These are phyloP conservation scores for Stegana nigrithorax DNA, from an alignment of 2,888 invertebrate genomes.

Conservation along the genomic window DNA sequence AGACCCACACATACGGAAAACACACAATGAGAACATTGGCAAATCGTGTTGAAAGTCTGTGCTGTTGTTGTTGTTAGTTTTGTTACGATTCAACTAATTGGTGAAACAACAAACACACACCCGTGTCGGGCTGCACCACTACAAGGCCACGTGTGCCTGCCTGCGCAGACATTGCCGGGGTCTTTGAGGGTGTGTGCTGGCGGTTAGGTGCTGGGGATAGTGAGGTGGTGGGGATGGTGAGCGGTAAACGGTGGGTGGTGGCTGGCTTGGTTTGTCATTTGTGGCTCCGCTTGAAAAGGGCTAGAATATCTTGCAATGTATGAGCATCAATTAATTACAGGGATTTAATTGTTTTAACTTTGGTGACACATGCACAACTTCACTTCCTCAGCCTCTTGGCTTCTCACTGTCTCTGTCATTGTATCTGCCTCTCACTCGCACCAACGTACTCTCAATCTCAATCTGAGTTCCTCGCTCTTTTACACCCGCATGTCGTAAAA, in stretches of 20 bases:
- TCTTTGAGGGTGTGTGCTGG: no score
- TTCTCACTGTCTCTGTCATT: background rate
- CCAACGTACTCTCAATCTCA: no score
- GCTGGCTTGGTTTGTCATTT: no score
- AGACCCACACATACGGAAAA: no score
- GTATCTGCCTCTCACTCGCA: background rate
- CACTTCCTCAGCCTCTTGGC: background rate
- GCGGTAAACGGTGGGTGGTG: no score
- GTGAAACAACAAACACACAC: background rate
- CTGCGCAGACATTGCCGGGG: no score
- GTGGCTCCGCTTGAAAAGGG: background rate
- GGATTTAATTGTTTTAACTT: slow-evolving; percentile 32
- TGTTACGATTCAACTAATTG: slow-evolving; percentile 20
- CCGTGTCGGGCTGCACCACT: background rate
- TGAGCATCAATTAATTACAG: slow-evolving; percentile 32
- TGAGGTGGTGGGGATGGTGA: background rate
- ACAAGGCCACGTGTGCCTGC: no score
- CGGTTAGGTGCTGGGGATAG: no score
- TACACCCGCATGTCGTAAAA: no score
- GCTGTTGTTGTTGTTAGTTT: background rate
- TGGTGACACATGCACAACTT: slow-evolving; percentile 3
- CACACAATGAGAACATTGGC: background rate
- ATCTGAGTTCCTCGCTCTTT: no score
- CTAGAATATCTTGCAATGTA: background rate
- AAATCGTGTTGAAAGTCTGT: background rate